These are phyloP conservation scores for Antheraea assamensis DNA, from an alignment of 2,888 invertebrate genomes.

Conservation along the genomic window DNA sequence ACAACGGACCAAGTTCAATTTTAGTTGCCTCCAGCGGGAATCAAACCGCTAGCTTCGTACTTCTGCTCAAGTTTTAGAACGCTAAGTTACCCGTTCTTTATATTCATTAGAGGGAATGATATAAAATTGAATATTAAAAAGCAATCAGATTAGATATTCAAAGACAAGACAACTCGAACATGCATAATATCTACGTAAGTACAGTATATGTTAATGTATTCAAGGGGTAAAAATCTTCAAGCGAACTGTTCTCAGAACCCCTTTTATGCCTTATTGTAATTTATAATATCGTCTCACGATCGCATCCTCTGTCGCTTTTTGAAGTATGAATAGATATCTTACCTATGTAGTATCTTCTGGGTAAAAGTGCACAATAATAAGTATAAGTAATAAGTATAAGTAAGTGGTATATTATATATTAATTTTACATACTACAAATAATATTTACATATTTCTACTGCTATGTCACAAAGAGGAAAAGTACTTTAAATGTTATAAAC, in stretches of 20 bases:
- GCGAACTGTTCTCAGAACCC: constrained; percentile 4
- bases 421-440: too few relatives aligned
- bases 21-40: not conserved
- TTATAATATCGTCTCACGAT: constrained; percentile 17
- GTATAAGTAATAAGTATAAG: too few relatives aligned
- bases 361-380: not conserved
- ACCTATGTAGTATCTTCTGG: not conserved
- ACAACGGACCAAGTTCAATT: not conserved
- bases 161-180: not conserved
- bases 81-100: not conserved
- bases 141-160: not conserved
- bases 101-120: not conserved
- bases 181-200: not conserved
- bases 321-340: not conserved
- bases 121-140: not conserved
- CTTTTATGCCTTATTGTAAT: constrained; percentile 27
- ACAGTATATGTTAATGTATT: constrained; percentile 14
- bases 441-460: too few relatives aligned
- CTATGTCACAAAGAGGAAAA: too few relatives aligned
- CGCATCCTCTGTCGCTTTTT: not conserved
- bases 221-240: not conserved
- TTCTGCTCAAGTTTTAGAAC: not conserved
- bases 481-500: too few relatives aligned
- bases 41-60: not conserved
- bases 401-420: too few relatives aligned